These are phyloP conservation scores for Stichodactyla helianthus DNA, from an alignment of 64 coral and sea anemone species.

Conservation along the genomic window DNA sequence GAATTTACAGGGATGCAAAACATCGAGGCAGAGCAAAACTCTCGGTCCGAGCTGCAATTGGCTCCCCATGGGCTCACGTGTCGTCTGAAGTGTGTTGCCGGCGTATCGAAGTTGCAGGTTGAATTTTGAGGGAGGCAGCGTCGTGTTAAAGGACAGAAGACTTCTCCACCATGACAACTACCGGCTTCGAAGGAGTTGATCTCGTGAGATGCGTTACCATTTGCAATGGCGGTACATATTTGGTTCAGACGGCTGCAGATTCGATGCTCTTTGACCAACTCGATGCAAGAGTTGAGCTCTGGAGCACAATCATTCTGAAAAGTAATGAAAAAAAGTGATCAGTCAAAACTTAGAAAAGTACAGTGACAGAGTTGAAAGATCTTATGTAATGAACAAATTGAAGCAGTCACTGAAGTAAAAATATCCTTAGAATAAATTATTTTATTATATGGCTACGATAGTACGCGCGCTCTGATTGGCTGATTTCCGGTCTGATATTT, in stretches of 20 bases:
- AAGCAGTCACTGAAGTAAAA: too few relatives aligned
- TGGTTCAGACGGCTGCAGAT: neutral
- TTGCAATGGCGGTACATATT: neutral
- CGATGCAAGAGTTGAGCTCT: neutral
- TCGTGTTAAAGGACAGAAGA: neutral
- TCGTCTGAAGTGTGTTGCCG: neutral
- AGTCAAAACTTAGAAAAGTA: too few relatives aligned
- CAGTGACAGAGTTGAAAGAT: too few relatives aligned
- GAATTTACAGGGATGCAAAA: conserved; percentile 5
- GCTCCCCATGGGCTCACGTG: conserved; percentile 25
- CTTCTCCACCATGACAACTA: neutral
- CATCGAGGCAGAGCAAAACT: conserved; percentile 40
- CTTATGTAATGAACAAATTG: too few relatives aligned
- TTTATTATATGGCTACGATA: too few relatives aligned
- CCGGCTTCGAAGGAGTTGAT: neutral
- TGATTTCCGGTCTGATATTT: too few relatives aligned
- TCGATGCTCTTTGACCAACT: neutral
- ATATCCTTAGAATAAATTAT: too few relatives aligned
- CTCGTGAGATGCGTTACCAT: neutral
- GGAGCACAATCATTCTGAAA: neutral
- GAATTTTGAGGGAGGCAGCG: neutral
- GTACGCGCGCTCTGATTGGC: too few relatives aligned
- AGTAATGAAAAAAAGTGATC: too few relatives aligned
- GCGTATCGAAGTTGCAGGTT: neutral
- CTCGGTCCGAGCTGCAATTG: conserved; percentile 9